These are phyloP conservation scores for Malurus alboscapulatus DNA, from an alignment of 2,113 vertebrate genomes.

Conservation along the genomic window DNA sequence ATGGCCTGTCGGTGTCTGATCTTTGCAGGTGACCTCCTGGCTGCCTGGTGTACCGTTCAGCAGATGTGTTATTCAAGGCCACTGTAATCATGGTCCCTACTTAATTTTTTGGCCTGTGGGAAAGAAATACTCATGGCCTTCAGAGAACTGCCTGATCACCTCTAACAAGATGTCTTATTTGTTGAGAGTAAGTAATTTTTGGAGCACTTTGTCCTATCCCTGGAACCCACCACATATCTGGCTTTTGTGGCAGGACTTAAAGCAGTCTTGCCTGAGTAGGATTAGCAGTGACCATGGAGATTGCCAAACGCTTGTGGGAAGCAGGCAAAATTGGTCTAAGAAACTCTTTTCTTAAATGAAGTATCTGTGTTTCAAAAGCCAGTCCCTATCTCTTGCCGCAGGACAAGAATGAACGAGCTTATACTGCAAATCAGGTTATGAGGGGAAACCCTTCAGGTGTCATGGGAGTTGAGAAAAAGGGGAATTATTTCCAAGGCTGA, in stretches of 20 bases:
- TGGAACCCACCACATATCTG: background rate
- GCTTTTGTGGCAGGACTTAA: background rate
- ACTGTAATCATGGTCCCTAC: too few species aligned
- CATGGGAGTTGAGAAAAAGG: background rate
- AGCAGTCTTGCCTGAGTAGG: background rate
- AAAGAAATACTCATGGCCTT: background rate
- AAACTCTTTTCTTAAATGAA: background rate
- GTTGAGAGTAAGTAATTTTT: background rate
- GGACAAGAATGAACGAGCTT: background rate
- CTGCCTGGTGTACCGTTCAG: background rate
- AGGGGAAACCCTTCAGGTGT: background rate
- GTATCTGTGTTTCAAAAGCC: background rate
- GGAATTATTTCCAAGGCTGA: background rate
- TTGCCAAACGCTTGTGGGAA: background rate
- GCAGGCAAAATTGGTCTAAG: background rate
- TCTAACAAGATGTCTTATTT: background rate
- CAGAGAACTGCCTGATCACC: background rate
- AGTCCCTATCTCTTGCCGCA: background rate
- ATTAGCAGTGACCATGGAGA: background rate
- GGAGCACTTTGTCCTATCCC: background rate
- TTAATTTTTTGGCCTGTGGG: background rate
- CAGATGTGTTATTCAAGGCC: background rate
- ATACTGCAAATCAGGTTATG: background rate
- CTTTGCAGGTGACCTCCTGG: background rate
- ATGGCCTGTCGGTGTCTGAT: rapidly evolving